These are phyloP conservation scores for Ivindomyrus marchei DNA, from an alignment of 2,113 vertebrate genomes.

Conservation along the genomic window DNA sequence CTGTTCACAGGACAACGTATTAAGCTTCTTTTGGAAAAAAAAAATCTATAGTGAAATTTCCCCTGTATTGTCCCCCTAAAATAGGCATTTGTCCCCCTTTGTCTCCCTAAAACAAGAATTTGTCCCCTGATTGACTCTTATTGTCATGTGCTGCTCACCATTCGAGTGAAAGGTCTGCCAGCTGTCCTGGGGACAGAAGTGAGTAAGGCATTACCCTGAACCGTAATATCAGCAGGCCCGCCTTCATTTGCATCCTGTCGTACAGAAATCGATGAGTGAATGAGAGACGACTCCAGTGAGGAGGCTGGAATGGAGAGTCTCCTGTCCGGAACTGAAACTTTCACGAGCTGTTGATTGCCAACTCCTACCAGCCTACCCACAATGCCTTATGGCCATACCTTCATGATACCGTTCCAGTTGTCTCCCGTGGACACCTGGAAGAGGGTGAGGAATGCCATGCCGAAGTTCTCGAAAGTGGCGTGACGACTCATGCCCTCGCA, in stretches of 20 bases:
- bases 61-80: neutral
- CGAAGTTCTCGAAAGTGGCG: slow-evolving; percentile 96
- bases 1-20: neutral
- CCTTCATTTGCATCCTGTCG: neutral
- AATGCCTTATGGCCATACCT: slow-evolving; percentile 59
- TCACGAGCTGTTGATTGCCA: neutral
- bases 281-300: neutral
- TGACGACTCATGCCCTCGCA: slow-evolving; percentile 98
- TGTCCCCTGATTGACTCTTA: neutral
- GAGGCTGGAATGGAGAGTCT: too few species aligned
- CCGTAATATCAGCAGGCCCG: neutral
- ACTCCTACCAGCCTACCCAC: neutral
- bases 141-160: neutral
- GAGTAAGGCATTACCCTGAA: neutral
- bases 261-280: neutral
- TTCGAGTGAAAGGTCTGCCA: neutral
- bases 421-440: slow-evolving; percentile 97
- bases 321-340: neutral
- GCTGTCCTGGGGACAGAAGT: neutral
- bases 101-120: neutral
- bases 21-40: neutral
- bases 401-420: slow-evolving; percentile 99
- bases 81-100: neutral
- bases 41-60: neutral
- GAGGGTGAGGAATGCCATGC: slow-evolving; percentile 97